phyloP scores from a whole-genome alignment of 30 jellyfish, hydroid and myxozoan genomes.

The Rhopilema esculentum region DNA sequence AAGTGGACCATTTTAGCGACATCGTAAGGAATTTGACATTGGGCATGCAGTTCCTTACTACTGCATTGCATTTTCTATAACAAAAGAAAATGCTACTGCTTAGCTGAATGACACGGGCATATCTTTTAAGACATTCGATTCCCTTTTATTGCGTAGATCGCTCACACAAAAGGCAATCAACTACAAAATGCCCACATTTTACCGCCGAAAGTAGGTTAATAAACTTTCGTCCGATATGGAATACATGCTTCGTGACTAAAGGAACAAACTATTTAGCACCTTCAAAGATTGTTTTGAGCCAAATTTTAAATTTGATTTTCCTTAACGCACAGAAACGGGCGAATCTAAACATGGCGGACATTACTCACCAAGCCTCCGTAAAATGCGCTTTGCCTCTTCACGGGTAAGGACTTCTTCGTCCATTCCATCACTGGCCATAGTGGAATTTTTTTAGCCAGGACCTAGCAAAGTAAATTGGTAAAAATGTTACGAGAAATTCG shows the following conservation, averaged over 20 bases:
- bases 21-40: no score
- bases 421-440: slow-evolving; percentile 71
- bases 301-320: background rate
- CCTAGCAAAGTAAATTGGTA: background rate
- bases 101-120: no score
- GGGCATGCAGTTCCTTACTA: no score
- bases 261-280: background rate
- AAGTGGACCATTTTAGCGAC: no score
- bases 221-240: background rate
- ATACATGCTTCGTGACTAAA: background rate
- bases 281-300: background rate
- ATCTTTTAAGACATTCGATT: background rate
- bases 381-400: slow-evolving; percentile 97
- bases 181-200: background rate
- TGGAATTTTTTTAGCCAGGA: background rate
- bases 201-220: background rate
- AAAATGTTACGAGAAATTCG: background rate
- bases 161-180: background rate
- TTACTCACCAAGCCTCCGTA: slow-evolving; percentile 95
- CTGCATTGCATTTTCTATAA: no score
- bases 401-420: slow-evolving; percentile 82
- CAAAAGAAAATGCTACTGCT: background rate
- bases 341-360: slow-evolving; percentile 59
- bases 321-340: background rate
- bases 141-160: background rate